Base-by-base conservation (phyloP, 2,888 invertebrate species). In the Drosophila melanosoma region DNA sequence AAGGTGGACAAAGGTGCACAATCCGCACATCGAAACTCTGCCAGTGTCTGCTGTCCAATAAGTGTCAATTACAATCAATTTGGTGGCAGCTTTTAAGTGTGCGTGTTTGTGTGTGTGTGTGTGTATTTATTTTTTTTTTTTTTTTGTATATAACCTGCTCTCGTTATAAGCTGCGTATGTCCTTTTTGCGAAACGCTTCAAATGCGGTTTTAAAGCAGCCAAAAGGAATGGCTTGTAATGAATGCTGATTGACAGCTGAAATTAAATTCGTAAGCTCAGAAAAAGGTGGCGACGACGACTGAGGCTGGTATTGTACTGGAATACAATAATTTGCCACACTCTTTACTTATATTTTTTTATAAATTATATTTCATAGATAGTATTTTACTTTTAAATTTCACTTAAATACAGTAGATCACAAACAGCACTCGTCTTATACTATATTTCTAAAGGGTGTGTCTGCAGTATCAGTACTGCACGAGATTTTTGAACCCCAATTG, bases 1-100 rank as follows among this genome's bases (percentile, higher is more conserved):
- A 40, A 48, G 49, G 40, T 57, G 65, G 69, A 59, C 70, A 66
- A 71, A 68, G 69, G 66, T 67, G 33, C 69, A 51, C 54, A 45
- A 67, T 74, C 60, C 62, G 49, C 56, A 35, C 65, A 72, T 57
- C 57, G 61, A 68, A 74, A 63, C 68, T 83, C 71, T 65, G 79
- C 71, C 74, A 79, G 78, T 67, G 72, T 83, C 84, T 80, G 83
- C 90, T 91, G 90, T 91, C 86, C 87, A 91, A 91, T 91, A 91
- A 91, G 86, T 91, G 91, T 91, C 91, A 91, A 91, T 91, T 91
- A 91, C 85, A 86, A 82, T 87, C 86, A 90, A 90, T 89, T 90
- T 91, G 78, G 81, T 58, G 65, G 66, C 66, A 63, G 70, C 69
- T 69, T 78, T 67, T 71, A 63, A 75, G 69, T 72, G 70, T 62